phyloP scores from a whole-genome alignment of 2,113 vertebrate species.

The Ailurus styani region DNA sequence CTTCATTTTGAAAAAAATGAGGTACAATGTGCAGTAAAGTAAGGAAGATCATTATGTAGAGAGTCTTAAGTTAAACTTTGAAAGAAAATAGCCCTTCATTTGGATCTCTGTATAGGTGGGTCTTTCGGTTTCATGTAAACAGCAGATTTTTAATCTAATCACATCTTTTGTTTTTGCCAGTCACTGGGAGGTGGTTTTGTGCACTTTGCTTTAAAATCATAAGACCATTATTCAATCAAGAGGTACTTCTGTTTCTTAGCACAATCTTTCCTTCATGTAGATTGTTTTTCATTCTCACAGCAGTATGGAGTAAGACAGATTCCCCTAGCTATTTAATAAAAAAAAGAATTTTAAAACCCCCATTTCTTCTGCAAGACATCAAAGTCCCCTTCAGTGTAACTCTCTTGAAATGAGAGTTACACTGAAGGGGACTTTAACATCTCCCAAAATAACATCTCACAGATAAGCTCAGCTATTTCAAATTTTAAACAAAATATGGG shows the following conservation, averaged over 20 bases:
- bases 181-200: not conserved
- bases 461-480: not conserved
- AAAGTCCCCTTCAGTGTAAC: not conserved
- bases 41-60: not conserved
- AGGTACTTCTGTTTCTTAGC: not conserved
- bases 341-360: not conserved
- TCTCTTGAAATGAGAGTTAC: not conserved
- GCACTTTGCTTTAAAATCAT: not conserved
- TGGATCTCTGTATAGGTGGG: not conserved
- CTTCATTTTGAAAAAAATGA: not conserved
- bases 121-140: not conserved
- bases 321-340: not conserved
- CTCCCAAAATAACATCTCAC: not conserved
- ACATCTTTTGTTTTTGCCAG: not conserved
- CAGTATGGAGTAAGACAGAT: not conserved
- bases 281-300: not conserved
- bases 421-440: not conserved
- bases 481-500: not conserved
- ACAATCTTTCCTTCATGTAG: not conserved
- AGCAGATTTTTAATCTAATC: conserved; percentile 37
- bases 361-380: not conserved
- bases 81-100: not conserved
- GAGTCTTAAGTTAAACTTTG: not conserved
- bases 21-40: not conserved
- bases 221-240: not conserved